Evolutionary conservation across 2,113 vertebrate species (phyloP), one percentile per base, ranked within the genome.

Genomic region (Melanotaenia duboulayi): DNA sequence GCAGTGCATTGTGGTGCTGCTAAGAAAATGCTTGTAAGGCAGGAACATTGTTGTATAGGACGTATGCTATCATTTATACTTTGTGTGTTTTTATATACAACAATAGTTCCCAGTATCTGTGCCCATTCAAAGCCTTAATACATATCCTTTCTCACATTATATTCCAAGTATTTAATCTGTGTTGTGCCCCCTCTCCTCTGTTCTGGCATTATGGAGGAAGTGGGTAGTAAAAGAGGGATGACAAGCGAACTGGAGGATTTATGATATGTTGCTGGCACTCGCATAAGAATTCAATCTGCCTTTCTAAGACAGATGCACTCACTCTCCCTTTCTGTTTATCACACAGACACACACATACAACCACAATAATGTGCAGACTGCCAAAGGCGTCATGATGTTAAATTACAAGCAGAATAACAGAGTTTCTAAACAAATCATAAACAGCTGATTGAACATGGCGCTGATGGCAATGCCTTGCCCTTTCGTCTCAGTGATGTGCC

Each of bases 211-310:
- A 48, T 20, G 25, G 55, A 48, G 24, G 42, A 66, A 55, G 74
- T 2, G 65, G 74, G 59, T 62, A 61, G 54, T 55, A 67, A 57
- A 17, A 22, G 52, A 52, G 39, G 39, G 14, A 23, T 60, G 65
- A 54, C 25, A 49, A 32, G 84, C 44, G 40, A 71, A 81, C 64
- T 82, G 81, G 55, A 88, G 78, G 76, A 92, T 91, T 91, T 91
- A 91, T 86, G 85, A 87, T 72, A 83, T 58, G 75, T 61, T 74
- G 39, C 78, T 60, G 35, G 84, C 83, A 76, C 52, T 65, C 86
- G 66, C 79, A 82, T 88, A 87, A 86, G 61, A 78, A 88, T 91
- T 80, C 73, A 71, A 60, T 69, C 35, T 57, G 71, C 74, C 74
- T 74, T 77, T 71, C 42, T 3, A 22, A 82, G 81, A 84, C 81